Conservation (phyloP, 2,113 vertebrate genomes). For the Callipepla squamata region DNA sequence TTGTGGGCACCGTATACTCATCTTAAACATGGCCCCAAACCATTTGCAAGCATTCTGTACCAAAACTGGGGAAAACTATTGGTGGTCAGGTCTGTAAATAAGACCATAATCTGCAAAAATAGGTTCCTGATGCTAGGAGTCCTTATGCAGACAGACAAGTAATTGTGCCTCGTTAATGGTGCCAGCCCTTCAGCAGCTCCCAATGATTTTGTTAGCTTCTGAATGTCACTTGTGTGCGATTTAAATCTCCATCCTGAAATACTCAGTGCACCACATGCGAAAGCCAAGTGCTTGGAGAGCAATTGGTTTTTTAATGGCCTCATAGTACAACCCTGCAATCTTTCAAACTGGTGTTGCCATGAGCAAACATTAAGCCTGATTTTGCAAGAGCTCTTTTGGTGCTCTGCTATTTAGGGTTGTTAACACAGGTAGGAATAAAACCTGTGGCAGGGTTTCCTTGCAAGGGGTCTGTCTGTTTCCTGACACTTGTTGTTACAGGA, state of each 20-base stretch:
- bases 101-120: background rate
- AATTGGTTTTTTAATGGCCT: background rate
- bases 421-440: background rate
- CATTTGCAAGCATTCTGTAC: background rate
- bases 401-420: background rate
- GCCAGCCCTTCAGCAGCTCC: background rate
- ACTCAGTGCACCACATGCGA: rapidly evolving
- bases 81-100: background rate
- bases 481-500: rapidly evolving
- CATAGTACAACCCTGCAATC: background rate
- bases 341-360: background rate
- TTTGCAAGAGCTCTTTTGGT: background rate
- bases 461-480: background rate
- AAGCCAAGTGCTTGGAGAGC: rapidly evolving
- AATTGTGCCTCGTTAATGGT: rapidly evolving
- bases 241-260: background rate
- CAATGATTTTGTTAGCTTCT: background rate
- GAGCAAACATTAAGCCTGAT: background rate
- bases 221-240: rapidly evolving
- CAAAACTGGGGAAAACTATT: background rate
- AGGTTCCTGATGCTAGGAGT: background rate
- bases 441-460: background rate
- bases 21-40: background rate
- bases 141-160: background rate
- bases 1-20: rapidly evolving